Conservation (phyloP, 2,113 vertebrate genomes). For the Rissa tridactyla region DNA sequence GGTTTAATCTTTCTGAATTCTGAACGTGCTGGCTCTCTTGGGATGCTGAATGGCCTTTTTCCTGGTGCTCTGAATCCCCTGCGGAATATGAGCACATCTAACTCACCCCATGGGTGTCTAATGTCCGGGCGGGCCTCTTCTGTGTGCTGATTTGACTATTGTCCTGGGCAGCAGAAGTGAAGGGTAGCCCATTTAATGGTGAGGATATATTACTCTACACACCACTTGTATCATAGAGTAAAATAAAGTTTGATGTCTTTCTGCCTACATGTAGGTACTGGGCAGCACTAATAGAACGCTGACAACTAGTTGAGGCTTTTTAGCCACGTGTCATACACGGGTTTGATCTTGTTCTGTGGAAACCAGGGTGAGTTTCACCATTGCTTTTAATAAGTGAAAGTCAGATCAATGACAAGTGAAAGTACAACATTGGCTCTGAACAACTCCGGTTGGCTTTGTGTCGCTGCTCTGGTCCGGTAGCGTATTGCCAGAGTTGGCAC, state of each 20-base stretch:
- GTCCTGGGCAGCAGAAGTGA: neutral
- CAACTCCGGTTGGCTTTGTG: neutral
- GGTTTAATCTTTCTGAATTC: constrained; percentile 10
- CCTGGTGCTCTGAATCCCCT: neutral
- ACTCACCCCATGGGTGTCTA: neutral
- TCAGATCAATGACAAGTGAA: neutral
- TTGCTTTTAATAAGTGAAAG: neutral
- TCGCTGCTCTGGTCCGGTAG: neutral
- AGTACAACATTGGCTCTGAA: neutral
- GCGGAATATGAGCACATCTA: neutral
- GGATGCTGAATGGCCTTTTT: neutral
- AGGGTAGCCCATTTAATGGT: neutral
- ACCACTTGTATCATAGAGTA: neutral
- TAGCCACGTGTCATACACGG: accelerated
- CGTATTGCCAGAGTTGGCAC: neutral
- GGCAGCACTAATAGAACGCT: neutral
- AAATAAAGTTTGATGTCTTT: neutral
- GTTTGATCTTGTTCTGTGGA: neutral
- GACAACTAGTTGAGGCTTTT: neutral
- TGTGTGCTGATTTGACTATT: neutral
- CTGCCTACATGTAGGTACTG: neutral
- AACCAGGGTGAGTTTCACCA: neutral
- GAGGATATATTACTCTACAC: neutral
- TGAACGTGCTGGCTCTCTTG: neutral
- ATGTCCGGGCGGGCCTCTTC: neutral